phyloP scores from a whole-genome alignment of 2,888 invertebrate species.

The Agrotis exclamationis region DNA sequence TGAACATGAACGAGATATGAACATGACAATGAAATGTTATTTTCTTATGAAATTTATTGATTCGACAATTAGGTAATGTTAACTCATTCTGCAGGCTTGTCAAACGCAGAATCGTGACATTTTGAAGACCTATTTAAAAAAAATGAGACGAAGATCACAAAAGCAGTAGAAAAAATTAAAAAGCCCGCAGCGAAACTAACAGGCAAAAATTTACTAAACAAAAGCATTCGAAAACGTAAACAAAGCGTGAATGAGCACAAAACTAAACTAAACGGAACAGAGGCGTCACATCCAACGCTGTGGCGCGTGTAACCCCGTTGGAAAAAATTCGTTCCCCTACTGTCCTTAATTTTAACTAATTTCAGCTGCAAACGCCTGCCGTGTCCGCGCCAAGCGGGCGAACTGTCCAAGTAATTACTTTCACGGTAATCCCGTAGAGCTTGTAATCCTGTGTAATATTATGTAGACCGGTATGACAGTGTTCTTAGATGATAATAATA shows the following conservation, averaged over 20 bases:
- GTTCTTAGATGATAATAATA: constrained; percentile 58
- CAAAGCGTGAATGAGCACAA: constrained; percentile 63
- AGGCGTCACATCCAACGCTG: constrained; percentile 54
- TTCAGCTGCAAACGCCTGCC: constrained; percentile 65
- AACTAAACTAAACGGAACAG: constrained; percentile 56
- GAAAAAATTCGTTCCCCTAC: constrained; percentile 61
- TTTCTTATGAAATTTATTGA: constrained; percentile 3
- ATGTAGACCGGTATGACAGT: constrained; percentile 57
- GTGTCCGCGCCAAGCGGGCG: constrained; percentile 63
- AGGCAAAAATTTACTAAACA: constrained; percentile 21
- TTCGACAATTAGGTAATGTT: neutral
- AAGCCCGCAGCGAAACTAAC: neutral
- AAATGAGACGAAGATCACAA: neutral
- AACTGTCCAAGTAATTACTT: constrained; percentile 78
- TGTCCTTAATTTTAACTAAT: constrained; percentile 73
- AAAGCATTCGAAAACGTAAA: constrained; percentile 51
- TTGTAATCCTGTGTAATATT: constrained; percentile 62
- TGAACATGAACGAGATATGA: no score
- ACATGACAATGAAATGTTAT: constrained; percentile 33
- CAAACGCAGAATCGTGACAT: neutral
- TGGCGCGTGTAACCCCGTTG: constrained; percentile 54
- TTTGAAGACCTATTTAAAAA: neutral
- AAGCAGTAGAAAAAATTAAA: neutral
- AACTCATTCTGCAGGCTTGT: no score
- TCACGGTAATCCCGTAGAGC: constrained; percentile 68